These are phyloP conservation scores for Arremon aurantiirostris DNA, from an alignment of 2,797 vertebrate genomes.

Conservation along the genomic window DNA sequence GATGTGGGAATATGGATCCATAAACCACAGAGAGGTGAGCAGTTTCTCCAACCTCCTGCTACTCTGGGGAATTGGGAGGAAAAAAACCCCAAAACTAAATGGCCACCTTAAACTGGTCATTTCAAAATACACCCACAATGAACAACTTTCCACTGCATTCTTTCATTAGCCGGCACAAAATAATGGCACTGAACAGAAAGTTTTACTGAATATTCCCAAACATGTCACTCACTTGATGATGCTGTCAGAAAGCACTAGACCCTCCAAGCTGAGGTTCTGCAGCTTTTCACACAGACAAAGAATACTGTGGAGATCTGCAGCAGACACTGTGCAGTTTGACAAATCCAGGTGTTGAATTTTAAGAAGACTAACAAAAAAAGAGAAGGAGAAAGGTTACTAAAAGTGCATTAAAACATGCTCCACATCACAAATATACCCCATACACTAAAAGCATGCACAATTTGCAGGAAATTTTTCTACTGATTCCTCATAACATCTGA, in stretches of 20 bases:
- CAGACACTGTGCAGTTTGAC: conserved; percentile 83
- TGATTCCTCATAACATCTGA: not conserved
- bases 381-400: not conserved
- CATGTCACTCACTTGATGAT: conserved; percentile 75
- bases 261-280: conserved; percentile 88
- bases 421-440: not conserved
- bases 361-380: conserved; percentile 70
- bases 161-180: not conserved
- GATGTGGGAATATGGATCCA: not conserved
- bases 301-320: conserved; percentile 77
- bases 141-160: not conserved
- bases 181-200: not conserved
- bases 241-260: conserved; percentile 84
- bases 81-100: not conserved
- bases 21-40: not conserved
- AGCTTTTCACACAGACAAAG: conserved; percentile 79
- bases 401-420: not conserved
- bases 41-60: not conserved
- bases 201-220: not conserved
- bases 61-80: not conserved
- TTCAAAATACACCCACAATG: not conserved
- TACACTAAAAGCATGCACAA: not conserved
- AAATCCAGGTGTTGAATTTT: conserved; percentile 86
- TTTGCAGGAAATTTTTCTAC: not conserved
- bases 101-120: not conserved